phyloP scores from a whole-genome alignment of 2,888 invertebrate genomes.

The Stomorhina lunata region DNA sequence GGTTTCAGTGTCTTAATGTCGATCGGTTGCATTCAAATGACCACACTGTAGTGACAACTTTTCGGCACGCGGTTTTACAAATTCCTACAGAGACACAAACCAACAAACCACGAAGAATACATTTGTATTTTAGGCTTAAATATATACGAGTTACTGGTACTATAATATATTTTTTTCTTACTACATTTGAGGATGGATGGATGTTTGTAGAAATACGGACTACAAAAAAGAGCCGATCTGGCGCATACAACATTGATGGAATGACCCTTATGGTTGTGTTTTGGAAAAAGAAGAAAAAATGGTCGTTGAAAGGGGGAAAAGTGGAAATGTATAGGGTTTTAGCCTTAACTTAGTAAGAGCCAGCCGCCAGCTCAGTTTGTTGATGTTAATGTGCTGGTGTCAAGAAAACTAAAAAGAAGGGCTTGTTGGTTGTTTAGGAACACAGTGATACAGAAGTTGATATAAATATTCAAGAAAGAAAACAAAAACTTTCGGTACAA shows the following conservation, averaged over 20 bases:
- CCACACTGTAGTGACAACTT: conserved; percentile 76
- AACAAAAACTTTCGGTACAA: no score
- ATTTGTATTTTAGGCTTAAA: not conserved
- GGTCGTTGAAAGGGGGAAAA: not conserved
- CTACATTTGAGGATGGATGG: not conserved
- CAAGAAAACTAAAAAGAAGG: conserved; percentile 55
- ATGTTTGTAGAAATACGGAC: conserved; percentile 5
- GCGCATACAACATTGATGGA: conserved; percentile 59
- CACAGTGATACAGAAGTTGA: no score
- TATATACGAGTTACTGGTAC: not conserved
- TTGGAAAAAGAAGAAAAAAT: not conserved
- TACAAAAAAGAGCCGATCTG: conserved; percentile 47
- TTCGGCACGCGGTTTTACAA: conserved; percentile 78
- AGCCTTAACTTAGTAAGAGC: conserved; percentile 38
- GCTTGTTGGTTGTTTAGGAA: conserved; percentile 50
- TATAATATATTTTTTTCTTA: no score
- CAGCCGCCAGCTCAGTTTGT: no score
- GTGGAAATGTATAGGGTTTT: not conserved
- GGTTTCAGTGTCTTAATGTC: conserved; percentile 63
- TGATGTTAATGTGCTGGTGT: conserved; percentile 65
- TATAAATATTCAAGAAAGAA: no score
- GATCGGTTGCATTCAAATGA: conserved; percentile 67
- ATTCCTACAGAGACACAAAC: conserved; percentile 68
- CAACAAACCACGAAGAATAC: conserved; percentile 27
- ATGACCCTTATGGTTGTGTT: conserved; percentile 48